Conservation (phyloP, 30 jellyfish, hydroid and myxozoan species). For the Turritopsis dohrnii region DNA sequence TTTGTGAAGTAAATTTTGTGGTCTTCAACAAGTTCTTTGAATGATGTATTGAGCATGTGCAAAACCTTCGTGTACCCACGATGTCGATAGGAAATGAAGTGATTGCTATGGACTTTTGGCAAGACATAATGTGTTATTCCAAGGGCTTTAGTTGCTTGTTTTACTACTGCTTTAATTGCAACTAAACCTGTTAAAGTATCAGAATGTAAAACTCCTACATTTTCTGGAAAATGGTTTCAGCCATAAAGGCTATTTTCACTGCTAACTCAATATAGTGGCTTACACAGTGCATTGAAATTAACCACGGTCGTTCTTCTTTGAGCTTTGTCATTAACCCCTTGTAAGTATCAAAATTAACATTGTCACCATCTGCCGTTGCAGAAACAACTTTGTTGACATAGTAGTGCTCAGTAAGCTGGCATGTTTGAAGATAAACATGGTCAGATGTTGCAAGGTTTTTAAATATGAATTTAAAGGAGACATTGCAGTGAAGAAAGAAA, state of each 20-base stretch:
- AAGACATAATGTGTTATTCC: neutral
- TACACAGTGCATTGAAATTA: no score
- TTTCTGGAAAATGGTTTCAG: neutral
- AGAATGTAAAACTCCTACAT: neutral
- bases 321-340: neutral
- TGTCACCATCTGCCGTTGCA: slow-evolving; percentile 1
- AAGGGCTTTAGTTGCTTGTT: neutral
- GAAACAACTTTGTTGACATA: neutral
- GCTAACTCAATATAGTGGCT: neutral
- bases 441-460: neutral
- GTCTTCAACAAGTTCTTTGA: neutral
- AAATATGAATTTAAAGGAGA: no score
- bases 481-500: no score
- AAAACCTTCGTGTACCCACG: slow-evolving; percentile 45
- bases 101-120: slow-evolving; percentile 45
- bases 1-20: neutral
- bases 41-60: slow-evolving; percentile 41
- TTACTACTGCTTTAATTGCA: neutral
- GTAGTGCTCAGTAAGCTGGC: neutral
- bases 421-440: neutral
- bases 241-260: neutral
- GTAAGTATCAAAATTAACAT: neutral
- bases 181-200: neutral
- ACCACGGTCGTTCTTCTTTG: no score
- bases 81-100: slow-evolving; percentile 54